Evolutionary conservation across 1,140 invertebrate genomes (phyloP).

Genomic region (Oreohelix idahoensis): DNA sequence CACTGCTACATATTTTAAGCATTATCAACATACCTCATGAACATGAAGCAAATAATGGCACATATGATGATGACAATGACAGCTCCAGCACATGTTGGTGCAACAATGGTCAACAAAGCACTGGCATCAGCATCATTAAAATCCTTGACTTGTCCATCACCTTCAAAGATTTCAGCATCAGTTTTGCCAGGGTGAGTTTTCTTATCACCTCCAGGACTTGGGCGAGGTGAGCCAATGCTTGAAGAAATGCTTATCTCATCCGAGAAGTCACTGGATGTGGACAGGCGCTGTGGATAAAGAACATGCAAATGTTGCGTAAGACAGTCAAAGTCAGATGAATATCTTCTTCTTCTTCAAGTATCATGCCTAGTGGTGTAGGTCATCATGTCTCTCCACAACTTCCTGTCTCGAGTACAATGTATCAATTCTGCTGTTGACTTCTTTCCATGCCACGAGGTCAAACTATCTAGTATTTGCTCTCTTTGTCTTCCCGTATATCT

Average conservation of each 20-base stretch:
- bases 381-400: too few relatives aligned
- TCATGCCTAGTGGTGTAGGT: too few relatives aligned
- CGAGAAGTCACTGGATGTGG: slow-evolving; percentile 95
- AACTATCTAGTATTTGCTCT: too few relatives aligned
- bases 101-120: slow-evolving; percentile 63
- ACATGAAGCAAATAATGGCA: slow-evolving; percentile 72
- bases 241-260: slow-evolving; percentile 81
- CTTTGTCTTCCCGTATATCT: too few relatives aligned
- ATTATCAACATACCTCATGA: slow-evolving; percentile 67
- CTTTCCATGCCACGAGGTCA: too few relatives aligned
- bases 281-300: slow-evolving; percentile 80
- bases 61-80: slow-evolving; percentile 73
- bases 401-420: too few relatives aligned
- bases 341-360: too few relatives aligned
- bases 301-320: background rate
- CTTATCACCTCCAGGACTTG: background rate
- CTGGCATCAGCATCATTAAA: slow-evolving; percentile 47
- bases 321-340: background rate
- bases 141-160: slow-evolving; percentile 27
- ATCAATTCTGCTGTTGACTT: too few relatives aligned
- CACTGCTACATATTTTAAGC: too few relatives aligned
- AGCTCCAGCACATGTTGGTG: slow-evolving; percentile 70
- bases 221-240: background rate
- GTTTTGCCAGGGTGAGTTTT: background rate
- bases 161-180: background rate